phyloP scores from a whole-genome alignment of 1,140 invertebrate genomes.

The Diachasma alloeum region DNA sequence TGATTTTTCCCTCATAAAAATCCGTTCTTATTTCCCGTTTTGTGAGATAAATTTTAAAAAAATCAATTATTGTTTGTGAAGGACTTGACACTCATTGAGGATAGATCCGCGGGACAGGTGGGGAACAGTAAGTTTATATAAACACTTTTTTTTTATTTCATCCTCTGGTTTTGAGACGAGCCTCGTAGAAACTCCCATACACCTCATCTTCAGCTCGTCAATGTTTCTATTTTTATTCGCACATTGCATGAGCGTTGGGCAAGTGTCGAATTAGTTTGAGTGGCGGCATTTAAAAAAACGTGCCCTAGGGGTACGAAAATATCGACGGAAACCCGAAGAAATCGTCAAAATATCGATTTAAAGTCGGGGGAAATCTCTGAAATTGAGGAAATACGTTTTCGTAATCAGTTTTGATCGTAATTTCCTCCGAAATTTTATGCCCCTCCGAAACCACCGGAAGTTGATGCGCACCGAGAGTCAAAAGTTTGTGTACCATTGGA shows the following conservation, averaged over 20 bases:
- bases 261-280: conserved; percentile 55
- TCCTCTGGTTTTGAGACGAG: background rate
- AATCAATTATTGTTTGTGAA: too few relatives aligned
- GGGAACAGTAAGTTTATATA: background rate
- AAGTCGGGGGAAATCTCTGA: too few relatives aligned
- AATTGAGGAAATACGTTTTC: too few relatives aligned
- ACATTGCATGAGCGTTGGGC: conserved; percentile 49
- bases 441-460: background rate
- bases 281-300: conserved; percentile 44
- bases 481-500: background rate
- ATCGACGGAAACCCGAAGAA: background rate
- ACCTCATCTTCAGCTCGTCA: conserved; percentile 10
- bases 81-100: background rate
- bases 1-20: background rate
- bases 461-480: background rate
- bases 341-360: background rate
- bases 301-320: conserved; percentile 21
- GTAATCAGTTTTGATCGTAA: too few relatives aligned
- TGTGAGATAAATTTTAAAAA: too few relatives aligned
- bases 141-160: background rate
- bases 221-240: conserved; percentile 30
- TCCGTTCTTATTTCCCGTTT: too few relatives aligned
- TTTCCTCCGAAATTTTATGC: too few relatives aligned
- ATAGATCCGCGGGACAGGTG: background rate
- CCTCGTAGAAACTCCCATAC: background rate